Evolutionary conservation across 2,113 vertebrate species (phyloP), one percentile per base, ranked within the genome.

Genomic region (Ictalurus punctatus): DNA sequence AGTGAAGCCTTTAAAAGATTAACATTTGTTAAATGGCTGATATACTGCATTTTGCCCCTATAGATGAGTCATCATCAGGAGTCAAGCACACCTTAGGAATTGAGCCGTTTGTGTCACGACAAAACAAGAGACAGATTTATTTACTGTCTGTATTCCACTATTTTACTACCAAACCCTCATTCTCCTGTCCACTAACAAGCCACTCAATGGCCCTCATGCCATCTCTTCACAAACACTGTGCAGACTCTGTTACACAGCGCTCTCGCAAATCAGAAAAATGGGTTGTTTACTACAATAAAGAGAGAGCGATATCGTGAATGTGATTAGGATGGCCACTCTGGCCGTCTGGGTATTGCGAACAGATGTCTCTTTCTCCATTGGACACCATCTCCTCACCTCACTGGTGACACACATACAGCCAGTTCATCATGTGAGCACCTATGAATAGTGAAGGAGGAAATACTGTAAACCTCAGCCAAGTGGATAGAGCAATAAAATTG

Each of bases 211-310:
- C 37, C 30, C 86, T 85, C 86, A 74, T 86, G 54, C 69, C 86
- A 83, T 56, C 69, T 58, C 83, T 71, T 84, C 78, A 56, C n/a
- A 3, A 80, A 81, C 30, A 88, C 86, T 90, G 67, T 86, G 86
- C 69, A 27, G 37, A 23, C 37, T 81, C 85, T 90, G 87, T 88
- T 69, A 63, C 59, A 30, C 74, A 80, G 85, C 87, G 17, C 56
- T 74, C 80, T 71, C 65, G 4, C 76, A 69, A 90, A 91, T 88
- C 67, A 89, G 59, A 87, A 91, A 90, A 91, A 90, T 86, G 71
- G 56, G 63, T 90, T 91, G 90, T 92, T 92, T 91, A 90, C 89
- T 17, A 40, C 89, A 69, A 87, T 63, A 78, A 85, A 73, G 34
- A 82, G 56, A 88, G 34, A 61, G 34, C 19, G 65, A 80, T 80